A percentile compares a stretch with the other conserved stretches of the same genome.
phyloP scores from a whole-genome alignment of 2,888 invertebrate genomes.

The Harpalus rubripes region DNA sequence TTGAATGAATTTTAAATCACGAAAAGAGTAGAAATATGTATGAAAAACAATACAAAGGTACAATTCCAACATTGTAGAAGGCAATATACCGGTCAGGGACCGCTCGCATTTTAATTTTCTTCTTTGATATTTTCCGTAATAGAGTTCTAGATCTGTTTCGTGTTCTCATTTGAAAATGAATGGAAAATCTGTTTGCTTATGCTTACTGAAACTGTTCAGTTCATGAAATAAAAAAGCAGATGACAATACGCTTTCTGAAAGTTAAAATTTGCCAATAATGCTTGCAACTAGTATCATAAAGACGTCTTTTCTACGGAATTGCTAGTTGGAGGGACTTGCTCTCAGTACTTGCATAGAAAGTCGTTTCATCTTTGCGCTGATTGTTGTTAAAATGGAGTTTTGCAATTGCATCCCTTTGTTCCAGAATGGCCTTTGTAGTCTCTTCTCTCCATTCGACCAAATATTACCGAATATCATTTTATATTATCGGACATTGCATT shows the following conservation, averaged over 20 bases:
- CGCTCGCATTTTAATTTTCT: background rate
- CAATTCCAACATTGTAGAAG: background rate
- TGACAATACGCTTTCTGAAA: conserved; percentile 30
- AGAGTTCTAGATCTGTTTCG: background rate
- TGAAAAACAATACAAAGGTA: background rate
- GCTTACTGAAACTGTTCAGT: background rate
- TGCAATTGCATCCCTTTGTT: conserved; percentile 54
- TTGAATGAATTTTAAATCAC: too few relatives aligned
- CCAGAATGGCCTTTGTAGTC: conserved; percentile 45
- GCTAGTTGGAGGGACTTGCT: background rate
- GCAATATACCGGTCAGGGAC: background rate
- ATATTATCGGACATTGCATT: conserved; percentile 44
- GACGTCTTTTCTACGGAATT: conserved; percentile 10
- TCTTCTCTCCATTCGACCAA: conserved; percentile 17
- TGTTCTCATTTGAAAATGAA: conserved; percentile 6
- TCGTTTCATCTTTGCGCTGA: conserved; percentile 49
- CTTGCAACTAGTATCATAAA: conserved; percentile 32
- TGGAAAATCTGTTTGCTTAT: conserved; percentile 15
- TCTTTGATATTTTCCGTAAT: background rate
- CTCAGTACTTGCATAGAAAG: conserved; percentile 27
- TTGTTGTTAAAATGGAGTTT: conserved; percentile 57
- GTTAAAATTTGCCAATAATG: conserved; percentile 43
- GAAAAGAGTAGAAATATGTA: too few relatives aligned
- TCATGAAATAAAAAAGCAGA: conserved; percentile 16
- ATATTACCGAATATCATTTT: conserved; percentile 46